Base-by-base conservation (phyloP, 2,797 vertebrate species). In the Lycodopsis pacificus region DNA sequence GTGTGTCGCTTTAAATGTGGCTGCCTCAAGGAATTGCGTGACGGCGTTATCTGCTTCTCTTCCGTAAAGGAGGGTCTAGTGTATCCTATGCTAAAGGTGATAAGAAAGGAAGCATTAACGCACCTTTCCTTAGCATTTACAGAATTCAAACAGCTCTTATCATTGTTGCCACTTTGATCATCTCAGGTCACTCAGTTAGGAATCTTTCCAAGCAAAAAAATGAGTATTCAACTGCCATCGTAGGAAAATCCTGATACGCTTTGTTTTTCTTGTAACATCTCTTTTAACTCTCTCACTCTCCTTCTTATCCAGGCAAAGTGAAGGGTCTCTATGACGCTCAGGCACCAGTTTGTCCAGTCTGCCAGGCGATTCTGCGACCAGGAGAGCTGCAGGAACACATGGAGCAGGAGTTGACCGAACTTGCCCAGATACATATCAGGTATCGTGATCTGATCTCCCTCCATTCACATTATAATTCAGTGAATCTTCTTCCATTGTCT, bases 371-470 rank as follows among this genome's bases (percentile, higher is more conserved):
- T 27, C 95, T 99, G 79, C 94, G 96, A 77, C 96, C 97, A 0
- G 96, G 96, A 36, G 98, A 99, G 83, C 91, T 99, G 78, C 97
- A 97, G 74, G 97, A 97, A 3, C 98, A 99, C 92, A 97, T 99
- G 98, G 96, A 98, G 79, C 97, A 98, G 89, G 98, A 99, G 87
- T 86, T 98, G 84, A 92, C 96, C 81, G 97, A 97, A 86, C 95
- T 99, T 20, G 93, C 96, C 1, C 97, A 98, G 63, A 92, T 97
- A 71, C 97, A 97, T 48, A 89, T 97, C 91, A 97, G 97, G 98
- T 99, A 96, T 13, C 25, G 11, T 15, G 1, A 10, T 46, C 27
- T 20, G 7, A 51, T 54, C 44, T 61, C 58, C 36, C 32, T 17
- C 0, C 14, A 0, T 30, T 57, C 19, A 22, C 25, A 20, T 30